Conservation (phyloP, 2,113 vertebrate species). For the Dissostichus mawsoni region DNA sequence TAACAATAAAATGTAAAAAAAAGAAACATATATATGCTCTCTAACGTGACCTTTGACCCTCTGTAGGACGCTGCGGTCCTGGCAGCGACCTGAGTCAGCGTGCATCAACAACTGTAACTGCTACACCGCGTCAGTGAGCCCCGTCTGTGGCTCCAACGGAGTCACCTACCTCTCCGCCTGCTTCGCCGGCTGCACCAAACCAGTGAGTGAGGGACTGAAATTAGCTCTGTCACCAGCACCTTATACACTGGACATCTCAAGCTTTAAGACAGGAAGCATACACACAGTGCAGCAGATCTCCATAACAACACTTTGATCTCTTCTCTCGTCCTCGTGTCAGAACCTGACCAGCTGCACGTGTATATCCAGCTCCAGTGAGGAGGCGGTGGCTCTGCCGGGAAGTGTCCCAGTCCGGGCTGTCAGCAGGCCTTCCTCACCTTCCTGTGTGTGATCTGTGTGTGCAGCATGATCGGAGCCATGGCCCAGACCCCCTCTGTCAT, state of each 20-base stretch:
- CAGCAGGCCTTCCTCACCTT: conserved; percentile 84
- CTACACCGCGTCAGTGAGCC: conserved; percentile 82
- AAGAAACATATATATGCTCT: not conserved
- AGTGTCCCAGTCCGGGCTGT: conserved; percentile 83
- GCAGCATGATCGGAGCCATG: conserved; percentile 86
- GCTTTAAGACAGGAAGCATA: not conserved
- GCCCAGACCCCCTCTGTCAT: conserved; percentile 84
- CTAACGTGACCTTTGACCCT: conserved; percentile 42
- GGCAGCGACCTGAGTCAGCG: conserved; percentile 72
- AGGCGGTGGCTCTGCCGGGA: conserved; percentile 79
- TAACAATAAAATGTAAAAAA: too few species aligned
- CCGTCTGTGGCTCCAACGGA: conserved; percentile 83
- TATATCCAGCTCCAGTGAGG: conserved; percentile 71
- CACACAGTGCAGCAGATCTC: not conserved
- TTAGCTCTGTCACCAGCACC: not conserved
- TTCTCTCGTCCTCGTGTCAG: conserved; percentile 51
- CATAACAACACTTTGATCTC: not conserved
- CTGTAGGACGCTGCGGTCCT: conserved; percentile 68
- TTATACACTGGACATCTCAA: not conserved
- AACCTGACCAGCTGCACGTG: conserved; percentile 82
- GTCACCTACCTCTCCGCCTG: conserved; percentile 85
- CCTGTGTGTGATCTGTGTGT: conserved; percentile 83
- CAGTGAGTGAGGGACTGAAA: conserved; percentile 69
- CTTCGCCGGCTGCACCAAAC: conserved; percentile 83
- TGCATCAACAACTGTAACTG: conserved; percentile 84